Conservation (phyloP, 2,888 invertebrate genomes). For the Dichetophora obliterata region DNA sequence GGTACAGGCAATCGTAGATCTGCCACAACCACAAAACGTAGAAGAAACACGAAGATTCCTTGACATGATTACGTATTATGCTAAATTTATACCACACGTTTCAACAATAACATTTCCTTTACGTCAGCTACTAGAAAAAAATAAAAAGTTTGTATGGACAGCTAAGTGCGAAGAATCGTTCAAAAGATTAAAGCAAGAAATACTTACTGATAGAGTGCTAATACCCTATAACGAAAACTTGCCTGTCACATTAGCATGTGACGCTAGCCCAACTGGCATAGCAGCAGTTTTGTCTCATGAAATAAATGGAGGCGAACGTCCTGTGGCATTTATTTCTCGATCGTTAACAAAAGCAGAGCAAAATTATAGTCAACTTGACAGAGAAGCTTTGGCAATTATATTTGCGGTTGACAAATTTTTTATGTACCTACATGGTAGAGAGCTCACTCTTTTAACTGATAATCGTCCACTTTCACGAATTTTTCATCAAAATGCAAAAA, state of each 20-base stretch:
- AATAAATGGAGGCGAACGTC: no score
- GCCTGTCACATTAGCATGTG: no score
- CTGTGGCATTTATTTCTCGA: no score
- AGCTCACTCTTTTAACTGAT: constrained; percentile 41
- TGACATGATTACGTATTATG: no score
- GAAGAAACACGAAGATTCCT: constrained; percentile 43
- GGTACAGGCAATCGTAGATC: constrained; percentile 42
- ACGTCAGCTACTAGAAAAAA: constrained; percentile 37
- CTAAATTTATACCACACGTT: constrained; percentile 40
- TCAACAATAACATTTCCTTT: constrained; percentile 39
- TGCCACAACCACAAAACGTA: constrained; percentile 36
- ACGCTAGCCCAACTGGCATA: constrained; percentile 40
- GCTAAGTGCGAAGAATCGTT: constrained; percentile 32
- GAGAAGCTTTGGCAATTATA: constrained; percentile 41
- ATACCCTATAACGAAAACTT: no score
- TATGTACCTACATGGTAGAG: constrained; percentile 34
- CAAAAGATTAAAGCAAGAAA: no score
- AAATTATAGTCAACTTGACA: constrained; percentile 43
- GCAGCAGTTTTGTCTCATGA: constrained; percentile 35
- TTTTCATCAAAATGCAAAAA: no score
- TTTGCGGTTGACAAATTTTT: constrained; percentile 28
- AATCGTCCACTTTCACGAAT: constrained; percentile 2
- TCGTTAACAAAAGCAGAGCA: constrained; percentile 9
- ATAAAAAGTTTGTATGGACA: constrained; percentile 32
- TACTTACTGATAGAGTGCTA: no score